Base-by-base conservation (phyloP, 1,140 invertebrate species). In the Hyphantria cunea region DNA sequence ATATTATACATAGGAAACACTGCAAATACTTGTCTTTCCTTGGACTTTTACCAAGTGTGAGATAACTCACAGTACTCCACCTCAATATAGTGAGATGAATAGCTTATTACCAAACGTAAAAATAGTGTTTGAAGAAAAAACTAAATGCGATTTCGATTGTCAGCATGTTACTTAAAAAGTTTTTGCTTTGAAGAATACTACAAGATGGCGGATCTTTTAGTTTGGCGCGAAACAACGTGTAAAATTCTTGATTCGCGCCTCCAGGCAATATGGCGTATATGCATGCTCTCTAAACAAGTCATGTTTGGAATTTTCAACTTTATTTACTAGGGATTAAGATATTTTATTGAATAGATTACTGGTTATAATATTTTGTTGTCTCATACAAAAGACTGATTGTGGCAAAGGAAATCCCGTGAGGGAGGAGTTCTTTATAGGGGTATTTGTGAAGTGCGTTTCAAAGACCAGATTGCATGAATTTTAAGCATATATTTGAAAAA, bases 161-260 rank as follows among this genome's bases (percentile, higher is more conserved):
- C n/a, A n/a, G n/a, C n/a, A n/a, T n/a, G n/a, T n/a, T n/a, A n/a
- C n/a, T n/a, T n/a, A n/a, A n/a, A 25, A 25, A 25, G 17, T 7
- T 11, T 48, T 48, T 49, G 32, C 44, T 58, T 58, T 58, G 44
- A 58, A 49, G 7, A 58, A 48, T 41, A 12, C 54, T 11, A 37
- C 47, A 59, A 50, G 47, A 51, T 42, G 37, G 37, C 33, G 37
- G 42, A 0, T 14, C 54, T 69, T 75, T 76, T 79, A 68, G 76
- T 79, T 79, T 76, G 63, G 66, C 72, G 68, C 68, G 59, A 78
- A 72, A 71, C 64, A 66, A 55, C 73, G 70, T 60, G 70, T 50
- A 63, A 74, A 74, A 72, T 72, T 64, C 74, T 80, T 80, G 77
- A 77, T 80, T 77, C 68, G 58, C 68, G 70, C 77, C 72, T 75